Base-by-base conservation (phyloP, 2,797 vertebrate species). In the Coranthus polyacanthus region DNA sequence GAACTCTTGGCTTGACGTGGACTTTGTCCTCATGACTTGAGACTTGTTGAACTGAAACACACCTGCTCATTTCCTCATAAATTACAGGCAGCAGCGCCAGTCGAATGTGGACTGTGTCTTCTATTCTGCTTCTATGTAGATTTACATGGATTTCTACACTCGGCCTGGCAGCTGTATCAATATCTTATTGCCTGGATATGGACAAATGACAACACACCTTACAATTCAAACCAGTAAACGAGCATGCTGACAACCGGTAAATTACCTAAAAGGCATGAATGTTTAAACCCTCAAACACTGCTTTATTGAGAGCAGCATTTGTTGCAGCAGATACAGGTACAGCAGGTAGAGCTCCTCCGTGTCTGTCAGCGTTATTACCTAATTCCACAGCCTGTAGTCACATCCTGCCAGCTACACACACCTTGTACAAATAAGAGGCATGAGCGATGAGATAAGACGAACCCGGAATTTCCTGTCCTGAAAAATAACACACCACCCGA, bases 311-410 rank as follows among this genome's bases (percentile, higher is more conserved):
- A 3, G 24, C 24, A 36, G 57, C 37, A 38, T 37, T 17, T 68
- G 47, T 42, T 36, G 24, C 11, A n/a, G n/a, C n/a, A n/a, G n/a
- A n/a, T n/a, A n/a, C n/a, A 84, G 67, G 71, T 71, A 42, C 59
- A 58, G 0, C 68, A 51, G 50, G 70, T 39, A 54, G 20, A 57
- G 58, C 59, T 4, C 12, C 3, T 12, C 3, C 29, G 20, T 13
- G 12, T 5, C n/a, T 58, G 68, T 52, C 58, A 54, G 24, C 16
- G 18, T 26, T 64, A 45, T 20, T 6, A 45, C 11, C 15, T 43
- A 18, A 64, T 52, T 67, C 37, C 51, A 56, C 57, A n/a, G 60
- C 82, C 77, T 81, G 52, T 8, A 63, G 81, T 56, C 75, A 69
- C 8, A 16, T 78, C 13, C 36, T 38, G 11, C n/a, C 60, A 37